Evolutionary conservation across 1,140 invertebrate genomes (phyloP).

Genomic region (Drosophila seguyi): DNA sequence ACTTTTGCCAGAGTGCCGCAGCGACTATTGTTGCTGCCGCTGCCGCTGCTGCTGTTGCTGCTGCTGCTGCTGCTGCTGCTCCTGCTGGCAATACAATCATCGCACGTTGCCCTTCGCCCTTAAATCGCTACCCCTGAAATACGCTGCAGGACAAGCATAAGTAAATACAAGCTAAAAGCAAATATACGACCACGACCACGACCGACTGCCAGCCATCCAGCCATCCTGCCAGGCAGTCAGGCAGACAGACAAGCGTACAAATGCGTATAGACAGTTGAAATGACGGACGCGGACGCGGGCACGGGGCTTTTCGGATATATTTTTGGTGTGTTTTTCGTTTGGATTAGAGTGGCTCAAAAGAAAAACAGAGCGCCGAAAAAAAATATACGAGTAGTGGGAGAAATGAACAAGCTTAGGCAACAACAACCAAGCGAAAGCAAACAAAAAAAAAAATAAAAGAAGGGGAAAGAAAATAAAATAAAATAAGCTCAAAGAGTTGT

Average conservation of each 20-base stretch:
- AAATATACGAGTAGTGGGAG: slow-evolving; percentile 10
- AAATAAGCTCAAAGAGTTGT: slow-evolving; percentile 67
- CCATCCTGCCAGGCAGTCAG: slow-evolving; percentile 7
- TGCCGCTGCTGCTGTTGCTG: slow-evolving; percentile 29
- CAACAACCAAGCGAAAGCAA: slow-evolving; percentile 20
- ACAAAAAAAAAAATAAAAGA: neutral
- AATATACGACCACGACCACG: slow-evolving; percentile 59
- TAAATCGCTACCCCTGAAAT: slow-evolving; percentile 61
- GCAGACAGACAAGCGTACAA: slow-evolving; percentile 71
- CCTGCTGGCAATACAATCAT: slow-evolving; percentile 36
- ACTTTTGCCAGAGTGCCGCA: slow-evolving; percentile 66
- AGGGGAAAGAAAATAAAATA: slow-evolving; percentile 36
- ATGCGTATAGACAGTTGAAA: slow-evolving; percentile 81
- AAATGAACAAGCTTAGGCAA: slow-evolving; percentile 30
- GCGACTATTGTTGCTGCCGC: slow-evolving; percentile 30
- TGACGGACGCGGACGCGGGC: slow-evolving; percentile 48
- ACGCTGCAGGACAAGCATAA: slow-evolving; percentile 71
- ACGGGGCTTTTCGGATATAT: slow-evolving; percentile 58
- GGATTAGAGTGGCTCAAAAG: slow-evolving; percentile 74
- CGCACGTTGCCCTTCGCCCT: slow-evolving; percentile 52
- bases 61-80: slow-evolving; percentile 25
- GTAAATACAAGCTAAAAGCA: slow-evolving; percentile 77
- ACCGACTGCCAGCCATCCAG: slow-evolving; percentile 26
- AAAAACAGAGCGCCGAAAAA: slow-evolving; percentile 24
- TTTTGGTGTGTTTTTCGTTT: slow-evolving; percentile 66